A percentile compares a stretch with the other conserved stretches of the same genome.
Conservation (phyloP, 2,888 invertebrate genomes). For the Campaea margaritaria region DNA sequence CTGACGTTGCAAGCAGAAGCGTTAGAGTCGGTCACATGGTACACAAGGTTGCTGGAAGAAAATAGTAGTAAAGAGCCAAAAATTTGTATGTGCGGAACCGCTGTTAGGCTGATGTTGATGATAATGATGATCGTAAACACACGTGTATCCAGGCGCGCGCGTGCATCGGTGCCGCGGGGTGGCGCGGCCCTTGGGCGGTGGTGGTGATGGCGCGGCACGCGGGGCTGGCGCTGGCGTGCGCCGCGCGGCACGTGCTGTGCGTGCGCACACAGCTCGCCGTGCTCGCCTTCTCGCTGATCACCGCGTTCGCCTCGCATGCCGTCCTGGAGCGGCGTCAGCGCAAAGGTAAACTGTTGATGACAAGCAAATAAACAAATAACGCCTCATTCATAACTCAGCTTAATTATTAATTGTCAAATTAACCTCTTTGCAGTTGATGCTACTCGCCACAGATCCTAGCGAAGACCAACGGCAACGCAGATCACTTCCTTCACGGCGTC, state of each 20-base stretch:
- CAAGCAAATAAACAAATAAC: no score
- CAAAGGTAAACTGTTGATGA: conserved; percentile 49
- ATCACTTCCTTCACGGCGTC: conserved; percentile 55
- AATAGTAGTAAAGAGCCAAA: no score
- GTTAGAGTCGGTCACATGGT: no score
- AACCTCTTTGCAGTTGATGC: conserved; percentile 52
- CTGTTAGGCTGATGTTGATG: no score
- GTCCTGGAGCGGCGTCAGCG: conserved; percentile 65
- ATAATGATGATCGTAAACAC: no score
- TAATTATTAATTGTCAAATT: background rate
- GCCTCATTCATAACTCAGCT: background rate
- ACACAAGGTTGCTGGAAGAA: no score
- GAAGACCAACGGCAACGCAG: conserved; percentile 72
- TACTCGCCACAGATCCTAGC: conserved; percentile 71
- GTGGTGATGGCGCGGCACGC: conserved; percentile 74
- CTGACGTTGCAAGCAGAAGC: no score
- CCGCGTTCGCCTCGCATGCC: conserved; percentile 69
- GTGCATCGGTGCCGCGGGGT: conserved; percentile 81
- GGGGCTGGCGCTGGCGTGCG: conserved; percentile 87
- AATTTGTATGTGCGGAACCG: no score
- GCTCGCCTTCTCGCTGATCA: conserved; percentile 73
- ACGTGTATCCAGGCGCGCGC: conserved; percentile 60
- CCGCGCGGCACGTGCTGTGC: conserved; percentile 87
- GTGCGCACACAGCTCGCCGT: conserved; percentile 75
- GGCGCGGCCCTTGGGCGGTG: conserved; percentile 84